Base-by-base conservation (phyloP, 2,888 invertebrate genomes). In the Augochlorella aurata region DNA sequence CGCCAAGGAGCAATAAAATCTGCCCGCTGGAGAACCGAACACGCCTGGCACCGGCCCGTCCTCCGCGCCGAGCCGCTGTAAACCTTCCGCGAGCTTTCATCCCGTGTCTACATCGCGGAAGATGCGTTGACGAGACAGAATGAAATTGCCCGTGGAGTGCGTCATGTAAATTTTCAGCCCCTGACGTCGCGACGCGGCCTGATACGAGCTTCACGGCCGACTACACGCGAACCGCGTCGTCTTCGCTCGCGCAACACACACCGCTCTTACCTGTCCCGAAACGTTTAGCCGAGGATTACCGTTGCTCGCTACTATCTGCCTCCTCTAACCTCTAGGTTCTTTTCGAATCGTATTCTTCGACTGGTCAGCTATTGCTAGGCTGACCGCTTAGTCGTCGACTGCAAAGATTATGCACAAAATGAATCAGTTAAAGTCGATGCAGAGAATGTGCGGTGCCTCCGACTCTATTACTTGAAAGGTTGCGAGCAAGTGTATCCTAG, bases 1-100 rank as follows among this genome's bases (percentile, higher is more conserved):
- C 77, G 69, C 84, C 67, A 70, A 84, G 80, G 77, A 80, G 82
- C 88, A 85, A 88, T 88, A 87, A 88, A 88, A 84, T 84, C 81
- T 82, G 86, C 73, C 68, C 38, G 38, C 81, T 54, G 65, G 77
- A 75, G 72, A 83, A 29, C 79, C 83, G 71, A 79, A 83, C 71
- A 58, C 74, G 67, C 66, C 38, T 38, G 38, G 38, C 38, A 38
- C 38, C 38, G 38, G 3, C 38, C 38, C 29, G 29, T 29, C 5
- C 38, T 38, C 38, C 38, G 7, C 38, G 38, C 7, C 38, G 38
- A 38, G 38, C 38, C 38, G 38, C 38, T 7, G 38, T 38, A 38
- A 38, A 38, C 38, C 38, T 38, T 24, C 47, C 54, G 66, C 18
- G 54, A 66, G 79, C 78, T 86, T 69, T 69, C 68, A 47, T 12